Base-by-base conservation (phyloP, 2,113 vertebrate species). In the Colistium nudipinnis region DNA sequence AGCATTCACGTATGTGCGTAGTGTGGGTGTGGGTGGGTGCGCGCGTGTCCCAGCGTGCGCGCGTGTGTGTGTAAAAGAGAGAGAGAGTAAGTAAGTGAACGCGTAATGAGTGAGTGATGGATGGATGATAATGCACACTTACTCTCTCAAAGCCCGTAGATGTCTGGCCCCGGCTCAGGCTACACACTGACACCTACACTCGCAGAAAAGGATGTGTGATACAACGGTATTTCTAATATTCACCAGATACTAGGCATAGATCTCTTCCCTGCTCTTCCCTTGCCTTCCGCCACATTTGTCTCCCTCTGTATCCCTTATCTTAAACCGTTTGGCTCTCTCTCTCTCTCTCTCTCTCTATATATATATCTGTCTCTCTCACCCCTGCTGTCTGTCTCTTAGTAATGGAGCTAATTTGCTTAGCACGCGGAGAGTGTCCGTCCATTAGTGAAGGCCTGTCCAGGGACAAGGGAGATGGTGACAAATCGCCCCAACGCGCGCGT, bases 371-470 rank as follows among this genome's bases (percentile, higher is more conserved):
- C 72, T 75, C 70, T 83, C 80, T 79, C 88, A 79, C 83, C 79
- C 74, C 75, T 51, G 74, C 80, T 78, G 76, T 74, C 80, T 87
- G 80, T 73, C 87, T 90, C 76, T 75, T 74, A 41, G 85, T 93
- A 92, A 92, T 92, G 89, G 85, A 86, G 82, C 87, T 94, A 91
- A 93, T 93, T 93, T 92, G 92, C 92, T 93, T 93, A 93, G 92
- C 83, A 82, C 86, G 82, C 87, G 74, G 81, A 87, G 87, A 91
- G 87, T 89, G 88, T 90, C 84, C 81, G 84, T 91, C 91, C 92
- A 92, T 93, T 93, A 92, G 91, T 43, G 69, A 61, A 60, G 81
- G 80, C 75, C 82, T 75, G 81, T 80, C 82, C 19, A n/a, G 39
- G 80, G 74, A 78, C 84, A 70, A 71, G 81, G 78, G 81, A 88